These are phyloP conservation scores for Ormyrus labotus DNA, from an alignment of 2,888 invertebrate genomes.

Conservation along the genomic window DNA sequence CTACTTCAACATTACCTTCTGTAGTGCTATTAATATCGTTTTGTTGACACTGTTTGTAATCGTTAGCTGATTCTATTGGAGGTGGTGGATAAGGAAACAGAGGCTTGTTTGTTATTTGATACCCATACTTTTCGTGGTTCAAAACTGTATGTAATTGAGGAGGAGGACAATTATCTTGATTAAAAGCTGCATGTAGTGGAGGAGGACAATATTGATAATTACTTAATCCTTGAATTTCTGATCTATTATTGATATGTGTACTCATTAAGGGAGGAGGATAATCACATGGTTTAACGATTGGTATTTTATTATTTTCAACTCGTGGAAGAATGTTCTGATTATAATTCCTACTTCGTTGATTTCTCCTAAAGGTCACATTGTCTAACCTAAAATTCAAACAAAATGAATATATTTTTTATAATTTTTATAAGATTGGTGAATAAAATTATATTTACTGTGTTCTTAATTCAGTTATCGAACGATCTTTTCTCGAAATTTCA, in stretches of 20 bases:
- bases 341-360: constrained; percentile 18
- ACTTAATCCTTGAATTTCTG: not conserved
- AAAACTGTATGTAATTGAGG: not conserved
- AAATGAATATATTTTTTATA: constrained; percentile 5
- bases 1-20: not conserved
- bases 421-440: not conserved
- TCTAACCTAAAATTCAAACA: constrained; percentile 67
- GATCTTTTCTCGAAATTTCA: constrained; percentile 77
- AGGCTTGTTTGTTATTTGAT: not conserved
- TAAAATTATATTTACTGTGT: constrained; percentile 65
- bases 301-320: not conserved
- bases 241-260: not conserved
- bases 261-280: not conserved
- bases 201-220: constrained; percentile 29
- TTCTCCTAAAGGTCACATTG: constrained; percentile 68
- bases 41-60: not conserved
- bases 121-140: not conserved
- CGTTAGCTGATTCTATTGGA: not conserved
- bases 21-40: not conserved
- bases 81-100: constrained; percentile 3
- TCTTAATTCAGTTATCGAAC: constrained; percentile 74
- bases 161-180: not conserved
- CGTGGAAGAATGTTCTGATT: not conserved
- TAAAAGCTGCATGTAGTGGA: not conserved
- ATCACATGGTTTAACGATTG: too few relatives aligned